A percentile compares a stretch with the other conserved stretches of the same genome.
These are phyloP conservation scores for Dromiciops gliroides DNA, from an alignment of 2,113 vertebrate genomes.

Conservation along the genomic window DNA sequence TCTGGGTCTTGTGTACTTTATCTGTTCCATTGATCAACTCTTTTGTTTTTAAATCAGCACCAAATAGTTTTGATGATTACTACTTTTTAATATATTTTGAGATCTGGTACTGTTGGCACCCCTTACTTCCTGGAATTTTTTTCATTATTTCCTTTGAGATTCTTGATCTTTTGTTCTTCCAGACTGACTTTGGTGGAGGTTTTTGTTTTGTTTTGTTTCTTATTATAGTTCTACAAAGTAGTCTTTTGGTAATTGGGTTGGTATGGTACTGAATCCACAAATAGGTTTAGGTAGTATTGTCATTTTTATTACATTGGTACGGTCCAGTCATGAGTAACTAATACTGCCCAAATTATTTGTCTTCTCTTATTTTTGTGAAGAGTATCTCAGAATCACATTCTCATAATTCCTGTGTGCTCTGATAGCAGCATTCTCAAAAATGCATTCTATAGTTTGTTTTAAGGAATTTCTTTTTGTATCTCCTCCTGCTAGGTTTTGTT, in stretches of 20 bases:
- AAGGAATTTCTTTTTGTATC: background rate
- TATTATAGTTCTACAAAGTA: background rate
- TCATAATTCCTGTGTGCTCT: background rate
- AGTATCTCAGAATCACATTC: background rate
- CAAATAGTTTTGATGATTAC: background rate
- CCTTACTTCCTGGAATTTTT: background rate
- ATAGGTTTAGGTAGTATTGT: background rate
- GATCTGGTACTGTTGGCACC: background rate
- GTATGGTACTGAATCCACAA: background rate
- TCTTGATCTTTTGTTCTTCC: background rate
- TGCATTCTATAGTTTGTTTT: background rate
- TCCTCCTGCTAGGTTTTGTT: background rate
- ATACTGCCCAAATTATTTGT: background rate
- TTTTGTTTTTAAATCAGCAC: background rate
- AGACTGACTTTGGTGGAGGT: background rate
- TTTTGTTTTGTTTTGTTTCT: too few species aligned
- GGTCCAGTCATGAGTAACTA: background rate
- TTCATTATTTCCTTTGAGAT: background rate
- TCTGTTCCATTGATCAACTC: background rate
- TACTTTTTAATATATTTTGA: background rate
- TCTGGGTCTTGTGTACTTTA: background rate
- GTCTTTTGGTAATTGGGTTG: background rate
- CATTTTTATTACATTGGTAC: background rate
- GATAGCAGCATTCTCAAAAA: background rate
- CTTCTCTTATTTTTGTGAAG: background rate